Evolutionary conservation across 1,140 invertebrate species (phyloP).

Genomic region (Eupeodes corollae): DNA sequence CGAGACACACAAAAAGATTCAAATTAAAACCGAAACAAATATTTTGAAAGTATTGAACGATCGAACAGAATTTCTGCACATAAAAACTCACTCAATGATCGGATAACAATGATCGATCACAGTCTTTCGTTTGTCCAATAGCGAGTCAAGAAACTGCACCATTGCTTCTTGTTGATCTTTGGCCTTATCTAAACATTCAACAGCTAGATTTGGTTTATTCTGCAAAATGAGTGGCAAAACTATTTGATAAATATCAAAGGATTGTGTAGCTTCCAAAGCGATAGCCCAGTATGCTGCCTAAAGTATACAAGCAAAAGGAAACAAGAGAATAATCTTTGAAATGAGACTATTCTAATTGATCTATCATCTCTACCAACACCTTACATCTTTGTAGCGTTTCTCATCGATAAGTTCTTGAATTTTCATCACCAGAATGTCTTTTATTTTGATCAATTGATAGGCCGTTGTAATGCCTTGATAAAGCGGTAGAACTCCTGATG

Average conservation of each 20-base stretch:
- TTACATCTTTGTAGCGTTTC: constrained; percentile 49
- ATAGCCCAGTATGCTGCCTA: constrained; percentile 25
- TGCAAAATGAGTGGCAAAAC: constrained; percentile 58
- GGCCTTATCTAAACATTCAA: constrained; percentile 49
- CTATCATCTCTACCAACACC: neutral
- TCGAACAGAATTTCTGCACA: neutral
- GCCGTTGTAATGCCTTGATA: constrained; percentile 42
- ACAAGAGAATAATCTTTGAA: neutral
- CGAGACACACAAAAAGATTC: too few species aligned
- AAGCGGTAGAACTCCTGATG: constrained; percentile 42
- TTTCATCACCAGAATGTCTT: constrained; percentile 41
- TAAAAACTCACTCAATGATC: constrained; percentile 35
- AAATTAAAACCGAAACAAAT: too few species aligned
- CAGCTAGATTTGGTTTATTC: constrained; percentile 52
- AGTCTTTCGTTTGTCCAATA: constrained; percentile 38
- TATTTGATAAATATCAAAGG: constrained; percentile 50
- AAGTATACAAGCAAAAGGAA: neutral
- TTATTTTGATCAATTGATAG: constrained; percentile 43
- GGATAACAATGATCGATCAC: constrained; percentile 34
- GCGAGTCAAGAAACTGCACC: constrained; percentile 49
- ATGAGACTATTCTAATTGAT: neutral
- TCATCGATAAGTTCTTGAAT: constrained; percentile 42
- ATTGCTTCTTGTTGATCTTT: constrained; percentile 44
- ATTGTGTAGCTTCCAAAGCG: constrained; percentile 19
- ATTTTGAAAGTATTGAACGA: too few species aligned